Conservation (phyloP, 2,888 invertebrate genomes). For the Panzeria rudis region DNA sequence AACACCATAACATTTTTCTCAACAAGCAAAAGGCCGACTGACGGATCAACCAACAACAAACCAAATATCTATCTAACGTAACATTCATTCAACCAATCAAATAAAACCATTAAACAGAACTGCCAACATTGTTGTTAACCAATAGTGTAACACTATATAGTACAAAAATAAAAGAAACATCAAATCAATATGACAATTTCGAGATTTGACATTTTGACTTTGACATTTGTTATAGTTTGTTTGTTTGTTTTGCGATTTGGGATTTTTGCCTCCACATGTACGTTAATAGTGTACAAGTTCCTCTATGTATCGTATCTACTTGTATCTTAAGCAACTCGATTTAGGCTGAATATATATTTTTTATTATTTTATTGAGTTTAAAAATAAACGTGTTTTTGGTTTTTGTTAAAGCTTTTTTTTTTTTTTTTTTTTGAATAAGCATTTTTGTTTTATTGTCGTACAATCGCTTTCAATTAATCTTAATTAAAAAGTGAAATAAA, state of each 20-base stretch:
- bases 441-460: conserved; percentile 57
- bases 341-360: conserved; percentile 22
- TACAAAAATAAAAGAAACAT: conserved; percentile 38
- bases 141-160: conserved; percentile 63
- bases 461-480: conserved; percentile 73
- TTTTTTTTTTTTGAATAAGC: not conserved
- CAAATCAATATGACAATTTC: conserved; percentile 72
- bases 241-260: conserved; percentile 31
- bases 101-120: conserved; percentile 66
- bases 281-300: conserved; percentile 1
- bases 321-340: conserved; percentile 28
- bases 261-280: not conserved
- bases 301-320: not conserved
- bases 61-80: conserved; percentile 11
- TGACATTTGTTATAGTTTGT: conserved; percentile 72
- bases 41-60: conserved; percentile 12
- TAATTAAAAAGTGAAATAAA: conserved; percentile 67
- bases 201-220: conserved; percentile 74
- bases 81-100: conserved; percentile 63
- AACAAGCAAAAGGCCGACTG: conserved; percentile 13
- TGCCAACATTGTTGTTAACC: conserved; percentile 70
- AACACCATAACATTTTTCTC: conserved; percentile 11
- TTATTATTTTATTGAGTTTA: conserved; percentile 13
- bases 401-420: conserved; percentile 28
- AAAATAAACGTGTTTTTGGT: conserved; percentile 42